Percentiles rank a stretch among this genome's conserved stretches.
These are phyloP conservation scores for Acronicta alni DNA, from an alignment of 2,888 invertebrate genomes.

Conservation along the genomic window DNA sequence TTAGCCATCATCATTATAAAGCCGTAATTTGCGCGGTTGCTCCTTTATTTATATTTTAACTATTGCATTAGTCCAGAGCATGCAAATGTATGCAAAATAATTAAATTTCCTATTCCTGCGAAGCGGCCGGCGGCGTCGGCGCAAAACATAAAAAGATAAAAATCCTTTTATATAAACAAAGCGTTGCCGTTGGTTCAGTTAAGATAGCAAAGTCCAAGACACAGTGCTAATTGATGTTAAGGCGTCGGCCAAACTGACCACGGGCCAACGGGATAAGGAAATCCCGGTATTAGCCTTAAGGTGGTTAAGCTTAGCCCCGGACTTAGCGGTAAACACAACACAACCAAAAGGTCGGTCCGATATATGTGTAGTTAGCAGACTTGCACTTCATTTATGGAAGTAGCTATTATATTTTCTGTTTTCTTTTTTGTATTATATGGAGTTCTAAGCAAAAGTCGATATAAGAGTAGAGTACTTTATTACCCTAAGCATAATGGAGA, in stretches of 20 bases:
- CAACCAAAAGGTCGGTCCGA: conserved; percentile 59
- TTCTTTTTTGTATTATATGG: conserved; percentile 32
- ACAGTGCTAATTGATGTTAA: conserved; percentile 78
- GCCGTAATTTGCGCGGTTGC: neutral
- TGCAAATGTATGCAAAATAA: conserved; percentile 26
- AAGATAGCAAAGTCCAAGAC: conserved; percentile 59
- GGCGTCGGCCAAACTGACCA: conserved; percentile 71
- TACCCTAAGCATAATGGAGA: neutral
- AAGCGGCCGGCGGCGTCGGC: neutral
- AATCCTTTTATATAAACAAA: conserved; percentile 43
- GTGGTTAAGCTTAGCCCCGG: conserved; percentile 69
- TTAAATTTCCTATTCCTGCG: conserved; percentile 6
- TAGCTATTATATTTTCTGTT: conserved; percentile 50
- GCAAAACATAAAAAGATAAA: conserved; percentile 33
- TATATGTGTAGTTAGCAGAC: conserved; percentile 56
- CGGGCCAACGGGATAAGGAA: conserved; percentile 73
- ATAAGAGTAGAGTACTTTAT: conserved; percentile 11
- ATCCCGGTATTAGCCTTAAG: conserved; percentile 77
- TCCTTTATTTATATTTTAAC: conserved; percentile 1
- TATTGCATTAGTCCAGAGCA: neutral
- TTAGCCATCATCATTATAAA: neutral
- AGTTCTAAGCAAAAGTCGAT: conserved; percentile 3
- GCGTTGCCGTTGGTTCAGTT: conserved; percentile 37
- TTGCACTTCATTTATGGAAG: conserved; percentile 57
- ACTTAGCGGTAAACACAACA: conserved; percentile 70